Evolutionary conservation across 1,140 invertebrate species (phyloP), one percentile per base, ranked within the genome.

Genomic region (Physella acuta): DNA sequence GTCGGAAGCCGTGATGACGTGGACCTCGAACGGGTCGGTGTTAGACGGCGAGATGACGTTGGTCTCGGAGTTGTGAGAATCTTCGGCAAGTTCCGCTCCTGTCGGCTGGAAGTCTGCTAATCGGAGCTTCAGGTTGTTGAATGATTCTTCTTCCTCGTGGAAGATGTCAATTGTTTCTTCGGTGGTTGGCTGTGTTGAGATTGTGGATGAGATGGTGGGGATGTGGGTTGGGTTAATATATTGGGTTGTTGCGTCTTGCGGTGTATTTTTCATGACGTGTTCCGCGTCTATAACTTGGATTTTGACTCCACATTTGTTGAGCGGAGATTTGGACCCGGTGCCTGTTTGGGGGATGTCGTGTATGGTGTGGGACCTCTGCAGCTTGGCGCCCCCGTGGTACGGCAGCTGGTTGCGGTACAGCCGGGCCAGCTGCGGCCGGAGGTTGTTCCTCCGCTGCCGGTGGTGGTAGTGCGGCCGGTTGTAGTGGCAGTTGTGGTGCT

Each of bases 291-390:
- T 8, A 20, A 44, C 39, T 20, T 44, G 8, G 39, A 44, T 44
- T 20, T 44, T 8, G 8, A 44, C 39, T 11, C 39, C 39, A 20
- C 39, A 44, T 11, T 8, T 20, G 8, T 8, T 20, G 8, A 11
- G 39, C 39, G 39, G 8, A 11, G 8, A 11, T 20, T 44, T 8
- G 39, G 39, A 20, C 20, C 1, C 31, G 33, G 8, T 61, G 20
- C 11, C 59, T 39, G 36, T 61, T 20, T 61, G 59, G 3, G 59
- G 59, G 37, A 61, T 61, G 1, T 31, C 20, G 28, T 61, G 59
- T 8, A 61, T 61, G 33, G 59, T 61, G n/a, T 61, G 59, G 28
- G 59, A 61, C 1, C 59, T 31, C 2, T 24, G 59, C 14, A 61
- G 36, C 24, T 44, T 61, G 2, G 31, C 33, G 8, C 17, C 16